Percentiles rank a stretch among this genome's conserved stretches.
These are phyloP conservation scores for Apodemia zela DNA, from an alignment of 2,888 invertebrate genomes.

Conservation along the genomic window DNA sequence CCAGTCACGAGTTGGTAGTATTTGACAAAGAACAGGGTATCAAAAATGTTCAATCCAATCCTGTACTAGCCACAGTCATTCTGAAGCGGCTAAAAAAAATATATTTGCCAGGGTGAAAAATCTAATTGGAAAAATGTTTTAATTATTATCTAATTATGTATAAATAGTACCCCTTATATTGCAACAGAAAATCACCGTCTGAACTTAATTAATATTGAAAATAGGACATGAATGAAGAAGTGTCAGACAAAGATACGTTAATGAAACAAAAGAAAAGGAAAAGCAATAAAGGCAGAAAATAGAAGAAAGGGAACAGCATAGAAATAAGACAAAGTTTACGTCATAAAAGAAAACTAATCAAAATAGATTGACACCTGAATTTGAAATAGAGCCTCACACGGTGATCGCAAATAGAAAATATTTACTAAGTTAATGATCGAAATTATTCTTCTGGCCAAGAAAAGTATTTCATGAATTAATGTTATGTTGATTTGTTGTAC, in stretches of 20 bases:
- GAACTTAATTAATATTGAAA: conserved; percentile 14
- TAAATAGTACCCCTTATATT: conserved; percentile 6
- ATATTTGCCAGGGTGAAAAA: conserved; percentile 29
- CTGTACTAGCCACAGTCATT: conserved; percentile 37
- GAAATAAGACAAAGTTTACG: conserved; percentile 27
- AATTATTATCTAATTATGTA: conserved; percentile 21
- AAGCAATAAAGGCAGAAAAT: conserved; percentile 27
- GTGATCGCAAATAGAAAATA: conserved; percentile 11
- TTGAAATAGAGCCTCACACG: conserved; percentile 19
- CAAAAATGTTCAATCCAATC: conserved; percentile 27
- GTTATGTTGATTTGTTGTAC: no score
- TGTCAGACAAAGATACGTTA: conserved; percentile 27
- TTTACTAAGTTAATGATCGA: conserved; percentile 1
- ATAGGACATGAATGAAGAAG: conserved; percentile 23
- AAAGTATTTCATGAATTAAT: background rate
- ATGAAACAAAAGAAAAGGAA: conserved; percentile 28
- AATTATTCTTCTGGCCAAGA: background rate
- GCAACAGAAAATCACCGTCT: background rate
- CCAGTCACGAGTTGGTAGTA: conserved; percentile 31
- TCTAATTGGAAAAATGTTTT: conserved; percentile 20
- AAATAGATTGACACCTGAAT: conserved; percentile 27
- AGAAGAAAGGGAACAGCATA: conserved; percentile 18
- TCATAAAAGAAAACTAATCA: conserved; percentile 23
- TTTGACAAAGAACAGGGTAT: conserved; percentile 30
- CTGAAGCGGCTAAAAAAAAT: conserved; percentile 32